These are phyloP conservation scores for Hypotaenidia philippensis DNA, from an alignment of 2,797 vertebrate species.

Conservation along the genomic window DNA sequence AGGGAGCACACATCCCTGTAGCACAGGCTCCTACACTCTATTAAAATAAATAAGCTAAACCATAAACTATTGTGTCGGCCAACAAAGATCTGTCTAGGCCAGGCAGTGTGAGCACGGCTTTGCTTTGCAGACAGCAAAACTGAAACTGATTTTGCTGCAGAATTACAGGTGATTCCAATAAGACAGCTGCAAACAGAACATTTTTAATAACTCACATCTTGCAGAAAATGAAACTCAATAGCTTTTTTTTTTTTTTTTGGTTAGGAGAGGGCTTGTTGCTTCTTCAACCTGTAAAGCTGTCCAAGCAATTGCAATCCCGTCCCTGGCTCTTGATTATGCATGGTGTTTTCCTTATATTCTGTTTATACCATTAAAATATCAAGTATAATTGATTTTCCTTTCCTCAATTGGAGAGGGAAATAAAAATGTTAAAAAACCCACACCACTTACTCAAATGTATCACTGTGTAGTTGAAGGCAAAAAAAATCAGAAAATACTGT, in stretches of 20 bases:
- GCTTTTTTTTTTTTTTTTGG: background rate
- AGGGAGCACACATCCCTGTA: background rate
- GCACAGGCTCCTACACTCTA: background rate
- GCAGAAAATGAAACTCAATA: background rate
- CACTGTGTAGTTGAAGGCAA: accelerated
- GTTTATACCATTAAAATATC: background rate
- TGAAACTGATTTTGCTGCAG: conserved; percentile 48
- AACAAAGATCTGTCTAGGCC: background rate
- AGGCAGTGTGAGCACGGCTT: background rate
- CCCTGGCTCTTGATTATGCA: background rate
- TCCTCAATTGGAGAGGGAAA: background rate
- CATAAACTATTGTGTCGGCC: background rate
- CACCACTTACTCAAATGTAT: background rate
- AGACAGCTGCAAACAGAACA: background rate
- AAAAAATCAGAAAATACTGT: background rate
- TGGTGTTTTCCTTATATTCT: background rate
- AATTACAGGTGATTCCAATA: conserved; percentile 1
- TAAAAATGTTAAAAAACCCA: background rate
- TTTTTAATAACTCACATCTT: background rate
- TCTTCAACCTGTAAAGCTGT: background rate
- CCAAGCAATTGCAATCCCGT: background rate
- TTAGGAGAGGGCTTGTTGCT: background rate
- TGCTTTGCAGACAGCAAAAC: conserved; percentile 17
- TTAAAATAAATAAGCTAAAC: background rate
- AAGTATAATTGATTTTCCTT: background rate